Evolutionary conservation across 2,797 vertebrate species (phyloP), one percentile per base, ranked within the genome.

Genomic region (Diglossa cyanea): DNA sequence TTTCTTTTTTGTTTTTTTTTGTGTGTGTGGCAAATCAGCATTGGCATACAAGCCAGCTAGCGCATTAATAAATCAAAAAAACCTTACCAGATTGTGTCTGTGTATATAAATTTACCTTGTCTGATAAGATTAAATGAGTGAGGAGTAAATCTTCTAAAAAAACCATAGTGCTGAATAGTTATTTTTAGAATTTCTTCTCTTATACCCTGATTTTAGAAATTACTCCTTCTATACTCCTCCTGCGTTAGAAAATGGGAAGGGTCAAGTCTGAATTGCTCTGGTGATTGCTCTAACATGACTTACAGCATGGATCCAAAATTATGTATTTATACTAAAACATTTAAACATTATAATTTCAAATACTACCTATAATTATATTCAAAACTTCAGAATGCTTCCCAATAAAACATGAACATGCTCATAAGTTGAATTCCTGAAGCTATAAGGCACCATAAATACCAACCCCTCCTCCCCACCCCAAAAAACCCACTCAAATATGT

Each of bases 321-420:
- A 44, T 88, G 3, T 37, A 62, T 70, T 81, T 88, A 44, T 62
- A 72, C 62, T 42, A 37, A 60, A 91, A 33, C 24, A 85, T 62
- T 91, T 83, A 51, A 88, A 75, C 9, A 76, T 90, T 84, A 55
- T 12, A 10, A 70, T 91, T 95, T 81, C 37, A 84, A 88, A 86
- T 71, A 40, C 47, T 90, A 47, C 10, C 30, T 60, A 31, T 80
- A 93, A 86, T 91, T 9, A 65, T 54, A 86, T 90, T 89, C 65
- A 77, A 74, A 87, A 75, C 28, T 72, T 80, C 66, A 71, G 39
- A 85, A 77, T 58, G 18, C 39, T 90, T 94, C 75, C 54, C 50
- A 65, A 2, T 87, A 68, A 71, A 94, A 86, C 28, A 79, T 17
- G 26, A 79, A 48, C 18, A 6, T 57, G 26, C 93, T 89, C 28